A percentile compares a stretch with the other conserved stretches of the same genome.
These are phyloP conservation scores for Catonia carolina DNA, from an alignment of 2,888 invertebrate species.

Conservation along the genomic window DNA sequence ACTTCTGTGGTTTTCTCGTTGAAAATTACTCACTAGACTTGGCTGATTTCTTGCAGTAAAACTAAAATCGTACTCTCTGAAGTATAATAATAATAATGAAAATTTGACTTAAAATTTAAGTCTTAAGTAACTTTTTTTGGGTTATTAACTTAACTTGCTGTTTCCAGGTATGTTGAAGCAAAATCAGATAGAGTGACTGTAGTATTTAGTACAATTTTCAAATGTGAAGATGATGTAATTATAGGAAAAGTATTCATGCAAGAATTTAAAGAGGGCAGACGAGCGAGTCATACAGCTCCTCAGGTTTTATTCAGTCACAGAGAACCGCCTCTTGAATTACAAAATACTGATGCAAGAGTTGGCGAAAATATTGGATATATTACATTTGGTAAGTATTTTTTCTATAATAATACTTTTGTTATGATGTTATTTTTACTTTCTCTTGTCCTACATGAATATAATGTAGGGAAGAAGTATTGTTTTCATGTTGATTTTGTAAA, in stretches of 20 bases:
- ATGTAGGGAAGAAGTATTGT: background rate
- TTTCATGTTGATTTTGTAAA: too few relatives aligned
- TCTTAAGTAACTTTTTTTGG: background rate
- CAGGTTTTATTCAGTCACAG: conserved; percentile 88
- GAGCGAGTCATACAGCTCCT: conserved; percentile 91
- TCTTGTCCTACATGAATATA: too few relatives aligned
- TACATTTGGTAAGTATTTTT: conserved; percentile 74
- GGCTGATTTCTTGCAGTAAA: too few relatives aligned
- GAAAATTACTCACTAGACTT: too few relatives aligned
- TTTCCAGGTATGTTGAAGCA: conserved; percentile 89
- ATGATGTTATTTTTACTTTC: too few relatives aligned
- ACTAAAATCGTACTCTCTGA: too few relatives aligned
- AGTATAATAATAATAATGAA: too few relatives aligned
- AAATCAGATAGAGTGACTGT: conserved; percentile 98
- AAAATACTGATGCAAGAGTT: conserved; percentile 85
- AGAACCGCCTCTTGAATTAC: conserved; percentile 93
- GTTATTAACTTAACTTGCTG: background rate
- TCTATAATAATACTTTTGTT: conserved; percentile 2
- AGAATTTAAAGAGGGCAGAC: conserved; percentile 95
- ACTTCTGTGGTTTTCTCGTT: too few relatives aligned
- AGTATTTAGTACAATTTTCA: conserved; percentile 97
- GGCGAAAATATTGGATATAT: conserved; percentile 99
- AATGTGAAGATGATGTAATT: conserved; percentile 96
- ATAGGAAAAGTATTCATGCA: conserved; percentile 99
- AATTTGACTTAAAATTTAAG: background rate